A percentile compares a stretch with the other conserved stretches of the same genome.
phyloP scores from a whole-genome alignment of 2,113 vertebrate species.

The Symphodus melops region DNA sequence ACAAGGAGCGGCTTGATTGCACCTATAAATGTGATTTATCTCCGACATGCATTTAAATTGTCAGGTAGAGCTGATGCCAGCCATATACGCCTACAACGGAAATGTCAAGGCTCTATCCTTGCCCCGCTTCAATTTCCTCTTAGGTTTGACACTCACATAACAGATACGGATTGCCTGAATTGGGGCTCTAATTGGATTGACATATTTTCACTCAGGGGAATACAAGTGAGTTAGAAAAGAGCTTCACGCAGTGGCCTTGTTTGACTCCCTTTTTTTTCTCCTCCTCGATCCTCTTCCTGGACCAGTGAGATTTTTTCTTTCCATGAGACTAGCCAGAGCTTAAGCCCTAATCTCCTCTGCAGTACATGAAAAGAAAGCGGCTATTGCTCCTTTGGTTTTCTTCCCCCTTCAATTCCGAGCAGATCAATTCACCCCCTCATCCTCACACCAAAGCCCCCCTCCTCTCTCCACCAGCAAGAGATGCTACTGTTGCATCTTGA shows the following conservation, averaged over 20 bases:
- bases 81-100: conserved; percentile 10
- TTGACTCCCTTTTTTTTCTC: conserved; percentile 48
- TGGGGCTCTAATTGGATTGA: conserved; percentile 75
- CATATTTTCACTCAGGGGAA: conserved; percentile 67
- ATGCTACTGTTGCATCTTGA: conserved; percentile 57
- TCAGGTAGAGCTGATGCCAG: neutral
- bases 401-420: conserved; percentile 33
- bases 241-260: conserved; percentile 60
- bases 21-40: conserved; percentile 43
- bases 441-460: conserved; percentile 15
- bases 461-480: conserved; percentile 15
- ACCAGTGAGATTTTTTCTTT: conserved; percentile 50
- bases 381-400: conserved; percentile 59
- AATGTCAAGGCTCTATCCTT: conserved; percentile 47
- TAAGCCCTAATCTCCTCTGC: conserved; percentile 70
- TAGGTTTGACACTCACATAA: conserved; percentile 34
- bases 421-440: conserved; percentile 60
- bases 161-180: conserved; percentile 52
- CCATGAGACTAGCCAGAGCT: conserved; percentile 47
- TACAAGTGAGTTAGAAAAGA: conserved; percentile 51
- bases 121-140: conserved; percentile 25
- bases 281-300: conserved; percentile 51
- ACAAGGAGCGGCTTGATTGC: neutral
- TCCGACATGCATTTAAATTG: conserved; percentile 32
- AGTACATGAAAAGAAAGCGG: conserved; percentile 64